A percentile compares a stretch with the other conserved stretches of the same genome.
phyloP scores from a whole-genome alignment of 2,888 invertebrate species.

The Anarsia innoxiella region DNA sequence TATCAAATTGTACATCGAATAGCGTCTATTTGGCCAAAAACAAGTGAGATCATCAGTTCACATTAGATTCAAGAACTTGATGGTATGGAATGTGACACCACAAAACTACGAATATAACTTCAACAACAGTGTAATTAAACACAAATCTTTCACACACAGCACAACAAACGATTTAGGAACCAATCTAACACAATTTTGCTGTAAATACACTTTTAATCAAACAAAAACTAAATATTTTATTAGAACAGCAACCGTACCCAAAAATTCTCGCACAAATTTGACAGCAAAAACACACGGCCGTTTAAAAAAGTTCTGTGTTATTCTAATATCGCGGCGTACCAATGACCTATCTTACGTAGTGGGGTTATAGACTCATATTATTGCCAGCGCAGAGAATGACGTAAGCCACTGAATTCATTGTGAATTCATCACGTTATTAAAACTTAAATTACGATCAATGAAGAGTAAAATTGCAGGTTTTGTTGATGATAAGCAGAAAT shows the following conservation, averaged over 20 bases:
- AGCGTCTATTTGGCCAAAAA: too few species aligned
- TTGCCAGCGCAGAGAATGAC: constrained; percentile 58
- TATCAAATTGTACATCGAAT: too few species aligned
- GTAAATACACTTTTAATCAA: constrained; percentile 12
- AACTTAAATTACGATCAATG: too few species aligned
- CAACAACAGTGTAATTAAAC: constrained; percentile 7
- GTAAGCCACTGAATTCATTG: constrained; percentile 32
- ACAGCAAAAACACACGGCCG: constrained; percentile 21
- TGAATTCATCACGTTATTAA: too few species aligned
- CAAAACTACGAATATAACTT: not conserved
- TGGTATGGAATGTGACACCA: constrained; percentile 12
- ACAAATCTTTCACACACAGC: constrained; percentile 28
- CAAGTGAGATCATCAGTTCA: constrained; percentile 43
- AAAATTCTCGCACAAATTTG: constrained; percentile 41
- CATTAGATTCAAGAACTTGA: constrained; percentile 19
- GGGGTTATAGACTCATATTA: constrained; percentile 34
- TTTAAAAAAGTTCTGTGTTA: not conserved
- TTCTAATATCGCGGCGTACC: too few species aligned
- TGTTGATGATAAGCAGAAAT: too few species aligned
- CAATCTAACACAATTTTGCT: constrained; percentile 9
- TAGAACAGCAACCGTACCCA: constrained; percentile 34
- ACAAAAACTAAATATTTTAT: constrained; percentile 20
- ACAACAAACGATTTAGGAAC: constrained; percentile 23
- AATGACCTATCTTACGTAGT: constrained; percentile 28
- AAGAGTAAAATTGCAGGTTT: too few species aligned